Conservation (phyloP, 2,888 invertebrate genomes). For the Drosophila falleni region DNA sequence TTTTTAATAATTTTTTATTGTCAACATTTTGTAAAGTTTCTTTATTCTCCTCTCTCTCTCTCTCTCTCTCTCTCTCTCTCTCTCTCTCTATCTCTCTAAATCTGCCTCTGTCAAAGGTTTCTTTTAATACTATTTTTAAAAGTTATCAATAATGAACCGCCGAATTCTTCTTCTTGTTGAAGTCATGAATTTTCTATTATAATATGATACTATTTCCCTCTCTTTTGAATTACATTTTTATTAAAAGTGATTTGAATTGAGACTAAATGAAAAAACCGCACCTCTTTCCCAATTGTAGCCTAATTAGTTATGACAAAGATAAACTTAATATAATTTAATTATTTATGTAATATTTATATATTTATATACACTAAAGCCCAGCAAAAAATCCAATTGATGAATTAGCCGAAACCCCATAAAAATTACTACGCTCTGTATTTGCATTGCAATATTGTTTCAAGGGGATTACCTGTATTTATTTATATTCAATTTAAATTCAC, state of each 20-base stretch:
- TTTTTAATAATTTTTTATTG: constrained; percentile 74
- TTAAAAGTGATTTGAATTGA: neutral
- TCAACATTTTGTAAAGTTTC: constrained; percentile 48
- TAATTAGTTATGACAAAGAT: constrained; percentile 3
- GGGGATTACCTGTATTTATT: constrained; percentile 37
- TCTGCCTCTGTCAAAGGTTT: neutral
- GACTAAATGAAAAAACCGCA: neutral
- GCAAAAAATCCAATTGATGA: neutral
- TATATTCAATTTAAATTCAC: constrained; percentile 55
- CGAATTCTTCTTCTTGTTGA: neutral
- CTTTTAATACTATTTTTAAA: constrained; percentile 7
- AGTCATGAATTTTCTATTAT: constrained; percentile 36
- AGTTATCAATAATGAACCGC: constrained; percentile 21
- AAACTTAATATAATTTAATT: neutral
- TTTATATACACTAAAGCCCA: neutral
- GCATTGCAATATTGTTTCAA: constrained; percentile 11
- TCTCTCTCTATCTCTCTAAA: constrained; percentile 6
- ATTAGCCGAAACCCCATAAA: neutral
- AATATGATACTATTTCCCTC: constrained; percentile 5
- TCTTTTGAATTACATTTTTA: constrained; percentile 1
- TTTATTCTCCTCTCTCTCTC: constrained; percentile 11
- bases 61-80: neutral
- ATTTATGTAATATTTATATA: neutral
- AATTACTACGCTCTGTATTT: neutral
- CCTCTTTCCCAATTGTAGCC: neutral